These are phyloP conservation scores for Clarias laeviceps DNA, from an alignment of 2,797 vertebrate genomes.

Conservation along the genomic window DNA sequence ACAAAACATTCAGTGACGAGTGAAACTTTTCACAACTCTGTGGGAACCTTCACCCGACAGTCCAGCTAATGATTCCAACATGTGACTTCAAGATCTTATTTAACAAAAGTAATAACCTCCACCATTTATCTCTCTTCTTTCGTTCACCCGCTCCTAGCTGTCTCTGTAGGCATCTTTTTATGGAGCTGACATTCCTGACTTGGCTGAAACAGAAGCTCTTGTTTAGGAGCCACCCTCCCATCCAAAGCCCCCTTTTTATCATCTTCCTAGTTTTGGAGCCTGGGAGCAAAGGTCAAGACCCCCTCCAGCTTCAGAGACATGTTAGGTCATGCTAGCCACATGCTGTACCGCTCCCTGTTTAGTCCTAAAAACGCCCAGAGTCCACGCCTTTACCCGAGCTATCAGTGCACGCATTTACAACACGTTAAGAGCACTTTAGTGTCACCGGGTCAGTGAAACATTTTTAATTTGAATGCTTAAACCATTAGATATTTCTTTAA, in stretches of 20 bases:
- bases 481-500: neutral
- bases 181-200: slow-evolving; percentile 79
- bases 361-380: slow-evolving; percentile 65
- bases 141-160: slow-evolving; percentile 15
- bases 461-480: neutral
- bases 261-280: slow-evolving; percentile 81
- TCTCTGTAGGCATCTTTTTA: slow-evolving; percentile 72
- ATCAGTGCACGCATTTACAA: slow-evolving; percentile 57
- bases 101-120: slow-evolving; percentile 35
- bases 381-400: slow-evolving; percentile 69
- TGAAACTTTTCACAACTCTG: slow-evolving; percentile 1
- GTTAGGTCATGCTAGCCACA: slow-evolving; percentile 82
- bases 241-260: slow-evolving; percentile 73
- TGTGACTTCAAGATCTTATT: slow-evolving; percentile 24
- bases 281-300: slow-evolving; percentile 78
- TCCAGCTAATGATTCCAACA: slow-evolving; percentile 16
- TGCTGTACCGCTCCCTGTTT: slow-evolving; percentile 76
- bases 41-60: neutral
- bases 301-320: slow-evolving; percentile 83
- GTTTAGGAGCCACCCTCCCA: slow-evolving; percentile 76
- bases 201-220: slow-evolving; percentile 80
- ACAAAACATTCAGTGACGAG: neutral
- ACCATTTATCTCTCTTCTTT: slow-evolving; percentile 25
- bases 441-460: slow-evolving; percentile 47
- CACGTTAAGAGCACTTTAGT: slow-evolving; percentile 34